Base-by-base conservation (phyloP, 2,113 vertebrate genomes). In the Phoenicopterus ruber region DNA sequence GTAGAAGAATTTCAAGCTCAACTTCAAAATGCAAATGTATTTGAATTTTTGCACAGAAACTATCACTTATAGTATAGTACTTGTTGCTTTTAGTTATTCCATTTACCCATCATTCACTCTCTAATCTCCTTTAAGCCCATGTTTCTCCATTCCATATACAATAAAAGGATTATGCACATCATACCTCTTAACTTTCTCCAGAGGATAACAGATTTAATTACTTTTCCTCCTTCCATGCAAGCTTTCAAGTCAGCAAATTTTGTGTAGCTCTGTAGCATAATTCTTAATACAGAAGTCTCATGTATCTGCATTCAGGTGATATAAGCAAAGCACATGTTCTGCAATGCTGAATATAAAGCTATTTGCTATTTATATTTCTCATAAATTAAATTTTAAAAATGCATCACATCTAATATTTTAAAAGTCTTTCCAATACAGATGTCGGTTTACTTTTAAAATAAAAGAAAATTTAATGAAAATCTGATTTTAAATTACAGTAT, bases 181-280 rank as follows among this genome's bases (percentile, higher is more conserved):
- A 85, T 94, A 69, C 89, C 77, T 92, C 91, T 96, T 93, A 95
- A 80, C 87, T 83, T 96, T 86, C 94, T 96, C 93, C 40, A 17
- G 91, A 89, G 96, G 83, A 94, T 96, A 90, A 92, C 50, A 96
- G 77, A 97, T 97, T 96, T 98, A 97, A 97, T 97, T 97, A 96
- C 74, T 95, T 73, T 88, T 97, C 93, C 94, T 90, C 71, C 87
- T 92, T 95, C 87, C 86, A 89, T 80, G 73, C 50, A 96, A 74
- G 85, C 73, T 81, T 97, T 86, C 74, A 90, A 84, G 86, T 94
- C 93, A 97, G 92, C 90, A 97, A 91, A 86, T 90, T 96, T 73
- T 94, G 7, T 92, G 69, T 58, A 91, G 86, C 62, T 76, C 36
- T 87, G 54, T 42, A 89, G 61, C 31, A 74, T 62, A 80, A 63